Percentiles rank a stretch among this genome's conserved stretches.
Evolutionary conservation across 2,888 invertebrate genomes (phyloP).

Genomic region (Polyommatus iphigenia): DNA sequence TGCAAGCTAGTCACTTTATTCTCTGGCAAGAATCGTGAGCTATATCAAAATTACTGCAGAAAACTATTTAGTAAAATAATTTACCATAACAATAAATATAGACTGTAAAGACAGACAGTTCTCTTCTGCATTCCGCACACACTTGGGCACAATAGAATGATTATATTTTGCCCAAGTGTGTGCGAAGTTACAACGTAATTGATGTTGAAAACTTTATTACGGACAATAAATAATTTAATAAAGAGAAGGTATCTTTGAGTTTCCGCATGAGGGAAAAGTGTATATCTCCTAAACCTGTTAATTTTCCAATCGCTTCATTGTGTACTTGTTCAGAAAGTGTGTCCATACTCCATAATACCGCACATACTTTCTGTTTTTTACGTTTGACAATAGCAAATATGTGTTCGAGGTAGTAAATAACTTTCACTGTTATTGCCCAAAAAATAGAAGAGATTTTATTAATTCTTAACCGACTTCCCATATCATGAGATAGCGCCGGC

Average conservation of each 20-base stretch:
- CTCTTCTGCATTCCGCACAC: too few relatives aligned
- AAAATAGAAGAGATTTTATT: background rate
- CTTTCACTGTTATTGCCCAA: background rate
- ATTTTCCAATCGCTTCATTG: conserved; percentile 8
- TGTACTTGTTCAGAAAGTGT: conserved; percentile 21
- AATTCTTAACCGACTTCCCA: background rate
- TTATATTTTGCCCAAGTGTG: too few relatives aligned
- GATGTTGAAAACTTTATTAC: too few relatives aligned
- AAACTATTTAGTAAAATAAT: too few relatives aligned
- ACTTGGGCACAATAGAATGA: too few relatives aligned
- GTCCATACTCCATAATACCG: background rate
- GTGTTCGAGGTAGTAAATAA: background rate
- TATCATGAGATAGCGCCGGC: background rate
- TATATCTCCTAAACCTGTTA: background rate
- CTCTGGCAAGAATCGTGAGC: too few relatives aligned
- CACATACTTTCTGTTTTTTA: conserved; percentile 9
- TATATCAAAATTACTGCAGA: too few relatives aligned
- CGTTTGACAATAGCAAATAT: conserved; percentile 10
- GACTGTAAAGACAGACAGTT: too few relatives aligned
- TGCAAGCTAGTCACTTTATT: too few relatives aligned
- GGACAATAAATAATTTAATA: background rate
- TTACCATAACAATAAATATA: too few relatives aligned
- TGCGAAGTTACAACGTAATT: too few relatives aligned
- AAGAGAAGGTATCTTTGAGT: background rate
- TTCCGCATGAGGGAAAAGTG: background rate